phyloP scores from a whole-genome alignment of 2,797 vertebrate species.

The Falco concolor region DNA sequence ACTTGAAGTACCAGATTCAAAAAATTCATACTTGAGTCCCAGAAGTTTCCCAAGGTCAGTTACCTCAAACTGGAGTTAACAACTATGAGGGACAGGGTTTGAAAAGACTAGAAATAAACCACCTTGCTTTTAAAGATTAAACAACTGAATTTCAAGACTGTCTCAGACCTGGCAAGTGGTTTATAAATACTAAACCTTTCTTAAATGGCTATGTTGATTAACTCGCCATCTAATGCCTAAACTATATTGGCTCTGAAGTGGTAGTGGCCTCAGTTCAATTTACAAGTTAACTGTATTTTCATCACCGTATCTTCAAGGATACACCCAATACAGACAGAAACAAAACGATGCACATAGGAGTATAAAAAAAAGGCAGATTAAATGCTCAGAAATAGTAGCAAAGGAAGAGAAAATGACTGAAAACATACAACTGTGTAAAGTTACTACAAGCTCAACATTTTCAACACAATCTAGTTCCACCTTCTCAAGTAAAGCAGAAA shows the following conservation, averaged over 20 bases:
- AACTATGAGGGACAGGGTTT: not conserved
- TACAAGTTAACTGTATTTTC: not conserved
- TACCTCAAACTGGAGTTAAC: not conserved
- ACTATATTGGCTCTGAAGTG: not conserved
- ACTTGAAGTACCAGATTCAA: rapidly evolving
- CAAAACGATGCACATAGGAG: not conserved
- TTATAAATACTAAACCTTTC: not conserved
- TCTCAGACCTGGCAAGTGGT: not conserved
- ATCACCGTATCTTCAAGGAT: not conserved
- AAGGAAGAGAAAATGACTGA: not conserved
- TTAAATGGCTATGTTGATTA: not conserved
- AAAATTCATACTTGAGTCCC: rapidly evolving
- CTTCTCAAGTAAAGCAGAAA: not conserved
- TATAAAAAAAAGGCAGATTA: not conserved
- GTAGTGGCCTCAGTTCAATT: not conserved
- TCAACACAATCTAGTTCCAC: not conserved
- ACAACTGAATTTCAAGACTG: not conserved
- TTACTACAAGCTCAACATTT: not conserved
- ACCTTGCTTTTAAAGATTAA: not conserved
- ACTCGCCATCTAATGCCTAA: not conserved
- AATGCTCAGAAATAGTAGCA: not conserved
- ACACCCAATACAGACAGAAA: not conserved
- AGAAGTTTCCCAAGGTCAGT: not conserved
- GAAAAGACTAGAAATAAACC: not conserved
- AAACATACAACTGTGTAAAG: not conserved